Percentiles rank a stretch among this genome's conserved stretches.
Conservation (phyloP, 2,797 vertebrate genomes). For the Kryptolebias ocellatus region DNA sequence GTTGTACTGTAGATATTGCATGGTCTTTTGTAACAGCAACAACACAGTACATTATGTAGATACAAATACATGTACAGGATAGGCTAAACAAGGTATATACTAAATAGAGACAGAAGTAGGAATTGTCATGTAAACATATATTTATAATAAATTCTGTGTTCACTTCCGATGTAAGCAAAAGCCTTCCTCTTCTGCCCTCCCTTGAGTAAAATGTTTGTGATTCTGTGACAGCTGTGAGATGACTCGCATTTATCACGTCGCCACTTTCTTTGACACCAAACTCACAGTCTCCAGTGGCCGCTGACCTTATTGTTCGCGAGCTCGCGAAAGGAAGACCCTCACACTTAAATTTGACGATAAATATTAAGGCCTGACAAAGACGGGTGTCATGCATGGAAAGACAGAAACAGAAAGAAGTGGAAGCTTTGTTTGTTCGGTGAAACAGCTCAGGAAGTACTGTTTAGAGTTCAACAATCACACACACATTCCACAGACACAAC, state of each 20-base stretch:
- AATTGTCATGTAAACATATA: constrained; percentile 72
- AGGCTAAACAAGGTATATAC: constrained; percentile 55
- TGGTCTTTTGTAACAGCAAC: constrained; percentile 79
- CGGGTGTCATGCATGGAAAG: constrained; percentile 14
- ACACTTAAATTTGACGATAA: constrained; percentile 37
- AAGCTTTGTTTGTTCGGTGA: constrained; percentile 16
- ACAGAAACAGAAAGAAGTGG: constrained; percentile 12
- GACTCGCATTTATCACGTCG: constrained; percentile 66
- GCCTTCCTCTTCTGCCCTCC: constrained; percentile 39
- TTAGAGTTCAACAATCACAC: constrained; percentile 41
- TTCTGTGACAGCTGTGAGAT: constrained; percentile 67
- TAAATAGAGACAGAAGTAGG: constrained; percentile 57
- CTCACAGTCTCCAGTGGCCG: constrained; percentile 47
- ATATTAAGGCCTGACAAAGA: constrained; percentile 29
- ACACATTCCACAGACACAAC: constrained; percentile 52
- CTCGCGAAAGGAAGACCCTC: constrained; percentile 22
- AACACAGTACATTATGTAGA: constrained; percentile 70
- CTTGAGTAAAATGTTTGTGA: constrained; percentile 61
- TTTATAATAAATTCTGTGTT: constrained; percentile 79
- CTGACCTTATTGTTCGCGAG: constrained; percentile 56
- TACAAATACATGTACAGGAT: constrained; percentile 68
- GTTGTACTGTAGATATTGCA: constrained; percentile 81
- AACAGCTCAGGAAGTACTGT: constrained; percentile 19
- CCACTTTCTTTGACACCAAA: constrained; percentile 53
- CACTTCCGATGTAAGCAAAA: constrained; percentile 55